Evolutionary conservation across 2,113 vertebrate species (phyloP), one percentile per base, ranked within the genome.

Genomic region (Dipodomys spectabilis): DNA sequence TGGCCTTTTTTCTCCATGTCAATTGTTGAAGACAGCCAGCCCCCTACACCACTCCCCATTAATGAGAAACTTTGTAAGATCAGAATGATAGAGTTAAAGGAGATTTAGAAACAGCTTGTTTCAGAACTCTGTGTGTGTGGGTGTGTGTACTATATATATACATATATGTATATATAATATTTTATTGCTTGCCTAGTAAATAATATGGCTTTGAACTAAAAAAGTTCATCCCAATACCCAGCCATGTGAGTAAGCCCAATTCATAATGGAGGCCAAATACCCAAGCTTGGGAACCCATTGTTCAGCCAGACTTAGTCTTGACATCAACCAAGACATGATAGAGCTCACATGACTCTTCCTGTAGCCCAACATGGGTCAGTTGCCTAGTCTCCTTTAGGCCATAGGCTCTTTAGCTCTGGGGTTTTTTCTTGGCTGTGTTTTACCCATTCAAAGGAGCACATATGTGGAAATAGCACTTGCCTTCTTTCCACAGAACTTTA

Each of bases 401-500:
- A 35, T 6, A 4, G 16, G 12, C 25, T 65, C 39, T 68, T 45
- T 13, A 88, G 5, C 49, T 30, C 28, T 23, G 1, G 30, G 44
- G 2, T 28, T 13, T 80, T 39, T 60, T 69, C 22, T 27, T 60
- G 25, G 60, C 27, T 80, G 20, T 82, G 19, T 89, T 82, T 92
- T 79, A 69, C 3, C 28, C 4, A 23, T 75, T 80, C 16, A 92
- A 81, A 65, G 19, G 68, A 35, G 22, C n/a, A 30, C 60, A 35
- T 22, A 53, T 35, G 10, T 44, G 16, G 23, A 72, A 88, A 44
- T 13, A 73, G 74, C 32, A 67, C 5, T 84, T 94, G 68, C 82
- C 16, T 74, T 45, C 16, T 83, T 94, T 60, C 5, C 72, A 35
- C 53, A 89, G 13, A 92, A 60, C 75, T 94, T 84, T 45, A 92